A percentile compares a stretch with the other conserved stretches of the same genome.
phyloP scores from a whole-genome alignment of 2,797 vertebrate species.

The Atherinosoma microstoma region DNA sequence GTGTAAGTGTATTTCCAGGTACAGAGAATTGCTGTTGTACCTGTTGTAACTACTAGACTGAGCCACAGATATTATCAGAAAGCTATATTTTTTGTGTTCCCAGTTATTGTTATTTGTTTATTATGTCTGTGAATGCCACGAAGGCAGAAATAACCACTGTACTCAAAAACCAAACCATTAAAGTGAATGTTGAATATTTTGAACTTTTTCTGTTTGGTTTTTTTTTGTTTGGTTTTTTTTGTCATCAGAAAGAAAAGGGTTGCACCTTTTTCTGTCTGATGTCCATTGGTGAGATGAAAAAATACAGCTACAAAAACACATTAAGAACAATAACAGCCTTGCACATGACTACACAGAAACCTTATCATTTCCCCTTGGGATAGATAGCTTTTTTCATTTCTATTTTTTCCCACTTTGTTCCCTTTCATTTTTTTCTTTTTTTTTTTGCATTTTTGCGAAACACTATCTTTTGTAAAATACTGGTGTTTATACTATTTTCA shows the following conservation, averaged over 20 bases:
- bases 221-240: constrained; percentile 5
- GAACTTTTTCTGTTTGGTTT: constrained; percentile 23
- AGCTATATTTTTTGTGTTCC: constrained; percentile 83
- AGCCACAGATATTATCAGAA: constrained; percentile 85
- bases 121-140: constrained; percentile 82
- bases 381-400: no score
- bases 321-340: not conserved
- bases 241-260: constrained; percentile 1
- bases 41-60: constrained; percentile 86
- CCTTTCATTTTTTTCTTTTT: no score
- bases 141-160: constrained; percentile 87
- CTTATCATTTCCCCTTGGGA: no score
- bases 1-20: constrained; percentile 76
- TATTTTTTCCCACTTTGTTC: no score
- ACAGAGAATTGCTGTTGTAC: constrained; percentile 71
- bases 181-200: constrained; percentile 84
- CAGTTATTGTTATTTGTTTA: constrained; percentile 76
- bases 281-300: not conserved
- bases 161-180: constrained; percentile 87
- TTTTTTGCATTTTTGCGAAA: not conserved
- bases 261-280: not conserved
- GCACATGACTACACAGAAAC: not conserved
- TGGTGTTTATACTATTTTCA: not conserved
- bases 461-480: not conserved
- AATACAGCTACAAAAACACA: constrained; percentile 1